Evolutionary conservation across 1,140 invertebrate species (phyloP), one percentile per base, ranked within the genome.

Genomic region (Camponotus floridanus): DNA sequence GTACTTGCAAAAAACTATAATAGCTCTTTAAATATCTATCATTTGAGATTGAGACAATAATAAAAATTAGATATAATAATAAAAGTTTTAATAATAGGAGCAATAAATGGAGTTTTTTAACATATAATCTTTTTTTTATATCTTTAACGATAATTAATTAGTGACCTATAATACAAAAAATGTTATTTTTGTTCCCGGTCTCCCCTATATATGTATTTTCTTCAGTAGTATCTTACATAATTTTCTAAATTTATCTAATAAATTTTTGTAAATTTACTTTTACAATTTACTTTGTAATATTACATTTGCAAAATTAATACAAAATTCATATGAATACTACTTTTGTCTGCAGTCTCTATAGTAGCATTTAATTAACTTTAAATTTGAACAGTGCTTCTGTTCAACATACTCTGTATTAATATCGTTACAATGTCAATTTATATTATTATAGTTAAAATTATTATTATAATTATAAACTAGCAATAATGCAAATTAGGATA

Each of bases 321-420:
- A 73, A 74, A 61, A 39, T 61, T 81, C 26, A 71, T 33, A 18
- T 31, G n/a, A 51, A 71, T 31, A 59, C 51, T 61, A 45, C 55
- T 83, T 73, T 64, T 62, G 31, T 62, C 39, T 15, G 9, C 26
- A 11, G 18, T 61, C 55, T 71, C 26, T 36, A 7, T 62, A 83
- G 45, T 73, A 70, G 33, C 36, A 73, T 73, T 83, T 74, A 73
- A 83, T 83, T 83, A 80, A 74, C 31, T 83, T 73, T 55, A 51
- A 36, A 51, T 73, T 73, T 74, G 39, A 83, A 48, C 39, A 62
- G n/a, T 62, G 26, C 55, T 36, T 57, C 67, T 61, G 51, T n/a
- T 62, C 26, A 26, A 48, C 26, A 26, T 1, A 26, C 39, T 45
- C n/a, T 83, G 59, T 36, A 57, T 73, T 81, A 74, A 62, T 48